A percentile compares a stretch with the other conserved stretches of the same genome.
phyloP scores from a whole-genome alignment of 2,888 invertebrate species.

The Sepioteuthis lessoniana region DNA sequence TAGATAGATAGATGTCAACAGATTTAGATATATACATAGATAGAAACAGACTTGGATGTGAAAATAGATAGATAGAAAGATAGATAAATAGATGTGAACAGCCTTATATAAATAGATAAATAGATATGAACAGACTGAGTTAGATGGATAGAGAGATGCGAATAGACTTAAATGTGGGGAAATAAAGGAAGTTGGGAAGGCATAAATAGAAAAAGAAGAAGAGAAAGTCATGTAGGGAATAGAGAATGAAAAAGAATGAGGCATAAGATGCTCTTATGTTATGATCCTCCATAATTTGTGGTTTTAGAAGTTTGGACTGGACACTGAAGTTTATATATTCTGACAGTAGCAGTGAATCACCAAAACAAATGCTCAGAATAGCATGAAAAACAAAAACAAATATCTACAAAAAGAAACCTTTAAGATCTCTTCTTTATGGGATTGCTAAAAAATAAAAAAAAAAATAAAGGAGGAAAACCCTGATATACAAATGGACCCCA shows the following conservation, averaged over 20 bases:
- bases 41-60: no score
- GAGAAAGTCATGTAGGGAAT: neutral
- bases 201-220: neutral
- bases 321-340: slow-evolving; percentile 11
- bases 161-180: no score
- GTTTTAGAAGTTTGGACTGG: slow-evolving; percentile 4
- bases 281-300: neutral
- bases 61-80: no score
- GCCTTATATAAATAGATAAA: no score
- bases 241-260: neutral
- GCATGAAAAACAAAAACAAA: neutral
- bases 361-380: neutral
- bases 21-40: no score
- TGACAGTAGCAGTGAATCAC: neutral
- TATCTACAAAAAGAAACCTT: neutral
- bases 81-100: no score
- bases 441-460: neutral
- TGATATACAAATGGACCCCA: slow-evolving; percentile 2
- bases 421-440: neutral
- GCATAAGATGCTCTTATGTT: neutral
- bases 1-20: no score
- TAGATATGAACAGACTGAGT: no score
- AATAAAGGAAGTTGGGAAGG: neutral
- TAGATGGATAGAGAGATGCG: no score
- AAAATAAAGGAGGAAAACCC: neutral